Base-by-base conservation (phyloP, 2,113 vertebrate genomes). In the Brachypodius melanocephalos region DNA sequence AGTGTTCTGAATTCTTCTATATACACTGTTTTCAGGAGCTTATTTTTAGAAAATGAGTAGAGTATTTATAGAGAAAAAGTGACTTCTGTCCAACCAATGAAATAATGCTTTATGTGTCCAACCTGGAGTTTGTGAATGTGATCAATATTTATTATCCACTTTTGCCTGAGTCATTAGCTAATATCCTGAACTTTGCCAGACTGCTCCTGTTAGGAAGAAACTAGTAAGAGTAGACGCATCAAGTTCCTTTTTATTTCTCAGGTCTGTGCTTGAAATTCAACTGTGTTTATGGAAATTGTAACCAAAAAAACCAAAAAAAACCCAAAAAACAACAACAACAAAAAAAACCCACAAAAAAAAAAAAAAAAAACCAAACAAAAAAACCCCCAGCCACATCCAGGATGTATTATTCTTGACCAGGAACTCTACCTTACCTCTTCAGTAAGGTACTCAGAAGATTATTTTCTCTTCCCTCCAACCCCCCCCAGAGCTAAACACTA, bases 101-200 rank as follows among this genome's bases (percentile, higher is more conserved):
- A 81, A 92, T 68, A 90, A 84, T 73, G 80, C 89, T 89, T 91
- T 89, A 72, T 68, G 34, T 46, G 32, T 45, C 52, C 38, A 63
- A 9, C n/a, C 61, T 74, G 9, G 46, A 48, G 48, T 65, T 78
- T 85, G 25, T 67, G 36, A 87, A 61, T n/a, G 45, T 18, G n/a
- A 90, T 85, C 80, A 87, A 82, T 90, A 85, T 63, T 93, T 86
- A 86, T 91, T 85, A 95, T 38, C 62, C 32, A 57, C 61, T 91
- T 95, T 48, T 89, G 29, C 19, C 40, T 55, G 7, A 96, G 21
- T 55, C 59, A 69, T 90, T 83, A 90, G 43, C 58, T 62, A 69
- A 62, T 82, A 85, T 40, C 73, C 42, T 79, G 51, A 85, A 68
- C 38, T 46, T 76, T 85, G 17, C 6, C 78, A 82, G 36, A 61